Evolutionary conservation across 2,113 vertebrate species (phyloP), one percentile per base, ranked within the genome.

Genomic region (Cygnus atratus): DNA sequence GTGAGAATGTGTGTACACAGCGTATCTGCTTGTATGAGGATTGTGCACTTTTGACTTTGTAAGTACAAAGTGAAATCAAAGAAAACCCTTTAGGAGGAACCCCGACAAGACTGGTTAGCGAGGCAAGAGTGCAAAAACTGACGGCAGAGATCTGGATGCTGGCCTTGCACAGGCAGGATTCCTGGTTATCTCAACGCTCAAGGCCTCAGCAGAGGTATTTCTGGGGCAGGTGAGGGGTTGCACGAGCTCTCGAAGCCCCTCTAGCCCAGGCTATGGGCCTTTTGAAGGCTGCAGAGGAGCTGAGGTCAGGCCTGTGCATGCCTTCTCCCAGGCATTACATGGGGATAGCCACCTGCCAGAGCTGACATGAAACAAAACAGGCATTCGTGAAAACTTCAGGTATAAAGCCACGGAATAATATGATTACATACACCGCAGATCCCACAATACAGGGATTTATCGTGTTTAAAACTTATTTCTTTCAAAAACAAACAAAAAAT

Each of bases 141-240:
- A 67, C 0, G 10, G 39, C 67, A 6, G 35, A 5, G 71, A 7
- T 6, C 5, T 18, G 3, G 7, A 9, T 3, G 2, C 0, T 0
- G 33, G 41, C 2, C 0, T 24, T 13, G 3, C 4, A 3, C 24
- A 3, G 41, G 59, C 4, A 13, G 55, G 33, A 31, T 2, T n/a
- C 25, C 1, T 13, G 1, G 0, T 2, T 11, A 2, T 1, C 35
- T 16, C 14, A 3, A 12, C 0, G n/a, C 2, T 6, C 2, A 3
- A 6, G 29, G 10, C 43, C 50, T 1, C 5, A 2, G 31, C 5
- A 3, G 18, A 2, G 59, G 15, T 17, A 3, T 2, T 22, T 3
- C 11, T 8, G 72, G 29, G 0, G 55, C 44, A 13, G 55, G 39
- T 1, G 15, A 7, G 17, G 50, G 10, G 4, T 2, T 0, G 1